phyloP scores from a whole-genome alignment of 2,797 vertebrate genomes.

The Enteromius trimaculatus region DNA sequence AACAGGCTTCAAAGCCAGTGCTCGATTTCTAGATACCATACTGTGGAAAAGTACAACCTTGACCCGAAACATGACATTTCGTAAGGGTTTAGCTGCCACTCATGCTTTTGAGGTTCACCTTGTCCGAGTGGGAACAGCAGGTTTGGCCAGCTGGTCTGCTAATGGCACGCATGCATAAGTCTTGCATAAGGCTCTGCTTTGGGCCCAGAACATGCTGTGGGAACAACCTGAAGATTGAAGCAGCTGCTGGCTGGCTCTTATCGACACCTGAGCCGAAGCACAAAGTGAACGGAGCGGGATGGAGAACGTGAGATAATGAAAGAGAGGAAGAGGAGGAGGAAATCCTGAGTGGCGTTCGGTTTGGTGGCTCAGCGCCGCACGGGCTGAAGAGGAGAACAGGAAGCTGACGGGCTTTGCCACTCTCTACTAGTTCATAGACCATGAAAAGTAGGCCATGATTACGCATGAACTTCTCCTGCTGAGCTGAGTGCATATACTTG shows the following conservation, averaged over 20 bases:
- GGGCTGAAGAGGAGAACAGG: background rate
- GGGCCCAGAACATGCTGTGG: background rate
- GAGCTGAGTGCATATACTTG: background rate
- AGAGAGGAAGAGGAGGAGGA: constrained; percentile 1
- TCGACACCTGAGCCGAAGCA: background rate
- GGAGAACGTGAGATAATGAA: background rate
- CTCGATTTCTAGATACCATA: constrained; percentile 9
- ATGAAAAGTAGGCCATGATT: constrained; percentile 22
- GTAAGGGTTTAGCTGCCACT: constrained; percentile 19
- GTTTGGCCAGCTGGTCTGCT: constrained; percentile 35
- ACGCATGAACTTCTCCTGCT: background rate
- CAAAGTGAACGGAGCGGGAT: background rate
- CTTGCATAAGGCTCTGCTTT: background rate
- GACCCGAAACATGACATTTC: constrained; percentile 26
- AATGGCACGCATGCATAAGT: background rate
- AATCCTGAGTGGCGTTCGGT: constrained; percentile 25
- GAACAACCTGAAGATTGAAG: background rate
- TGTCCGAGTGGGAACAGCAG: constrained; percentile 22
- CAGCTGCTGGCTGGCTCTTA: constrained; percentile 29
- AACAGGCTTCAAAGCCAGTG: constrained; percentile 22
- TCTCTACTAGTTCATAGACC: background rate
- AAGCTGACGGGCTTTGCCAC: background rate
- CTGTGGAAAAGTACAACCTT: constrained; percentile 41
- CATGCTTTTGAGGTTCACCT: constrained; percentile 10
- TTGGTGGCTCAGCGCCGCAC: background rate